These are phyloP conservation scores for Tragelaphus buxtoni DNA, from an alignment of 2,113 vertebrate species.

Conservation along the genomic window DNA sequence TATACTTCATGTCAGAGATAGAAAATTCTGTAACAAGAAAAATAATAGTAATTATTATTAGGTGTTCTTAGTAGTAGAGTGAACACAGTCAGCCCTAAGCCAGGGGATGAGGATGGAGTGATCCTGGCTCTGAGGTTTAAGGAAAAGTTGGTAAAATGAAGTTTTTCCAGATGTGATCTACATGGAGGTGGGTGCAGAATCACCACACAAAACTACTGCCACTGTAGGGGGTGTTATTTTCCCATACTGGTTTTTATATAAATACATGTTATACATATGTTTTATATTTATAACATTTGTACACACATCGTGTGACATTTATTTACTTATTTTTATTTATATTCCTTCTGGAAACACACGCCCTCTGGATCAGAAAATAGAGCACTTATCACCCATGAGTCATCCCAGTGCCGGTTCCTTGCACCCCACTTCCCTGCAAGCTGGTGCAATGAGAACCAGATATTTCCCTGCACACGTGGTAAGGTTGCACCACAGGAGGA, in stretches of 20 bases:
- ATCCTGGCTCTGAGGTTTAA: not conserved
- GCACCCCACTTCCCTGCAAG: not conserved
- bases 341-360: not conserved
- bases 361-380: not conserved
- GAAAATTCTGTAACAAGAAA: conserved; percentile 70
- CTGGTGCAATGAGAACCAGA: not conserved
- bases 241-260: not conserved
- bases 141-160: not conserved
- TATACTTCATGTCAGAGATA: conserved; percentile 16
- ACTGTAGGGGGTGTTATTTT: not conserved
- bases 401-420: not conserved
- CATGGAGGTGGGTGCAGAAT: not conserved
- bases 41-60: not conserved
- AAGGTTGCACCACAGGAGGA: not conserved
- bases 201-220: not conserved
- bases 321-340: not conserved
- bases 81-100: not conserved
- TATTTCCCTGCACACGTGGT: not conserved
- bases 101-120: not conserved
- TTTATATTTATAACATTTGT: not conserved
- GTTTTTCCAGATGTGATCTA: not conserved
- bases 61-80: not conserved
- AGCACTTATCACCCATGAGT: not conserved
- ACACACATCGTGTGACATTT: not conserved
- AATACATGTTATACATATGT: not conserved